These are phyloP conservation scores for Eupithecia tripunctaria DNA, from an alignment of 2,888 invertebrate species.

Conservation along the genomic window DNA sequence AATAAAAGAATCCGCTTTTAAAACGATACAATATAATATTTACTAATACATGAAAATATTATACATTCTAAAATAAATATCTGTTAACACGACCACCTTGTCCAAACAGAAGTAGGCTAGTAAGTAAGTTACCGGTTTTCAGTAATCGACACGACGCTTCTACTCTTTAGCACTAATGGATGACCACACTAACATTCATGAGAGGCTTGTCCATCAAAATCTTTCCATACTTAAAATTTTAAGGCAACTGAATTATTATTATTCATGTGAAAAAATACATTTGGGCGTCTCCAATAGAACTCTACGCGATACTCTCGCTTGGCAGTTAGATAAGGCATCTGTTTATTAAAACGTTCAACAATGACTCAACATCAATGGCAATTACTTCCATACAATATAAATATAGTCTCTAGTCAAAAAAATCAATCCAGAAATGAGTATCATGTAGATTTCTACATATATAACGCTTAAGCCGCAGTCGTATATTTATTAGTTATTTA, in stretches of 20 bases:
- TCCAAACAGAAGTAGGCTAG: conserved; percentile 25
- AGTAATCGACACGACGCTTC: conserved; percentile 40
- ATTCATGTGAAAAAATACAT: conserved; percentile 49
- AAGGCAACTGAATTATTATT: conserved; percentile 45
- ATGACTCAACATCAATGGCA: conserved; percentile 41
- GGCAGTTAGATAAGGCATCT: conserved; percentile 29
- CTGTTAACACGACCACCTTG: conserved; percentile 60
- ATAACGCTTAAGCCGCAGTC: conserved; percentile 49
- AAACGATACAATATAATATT: conserved; percentile 59
- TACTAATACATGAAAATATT: conserved; percentile 65
- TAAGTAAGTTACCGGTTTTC: conserved; percentile 14
- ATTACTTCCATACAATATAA: conserved; percentile 44
- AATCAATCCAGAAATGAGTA: conserved; percentile 48
- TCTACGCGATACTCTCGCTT: conserved; percentile 53
- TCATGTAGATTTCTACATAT: conserved; percentile 55
- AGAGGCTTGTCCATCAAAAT: conserved; percentile 66
- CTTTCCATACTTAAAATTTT: conserved; percentile 44
- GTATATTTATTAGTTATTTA: conserved; percentile 31
- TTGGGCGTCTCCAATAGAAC: conserved; percentile 51
- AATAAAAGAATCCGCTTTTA: conserved; percentile 65
- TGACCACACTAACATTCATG: conserved; percentile 67
- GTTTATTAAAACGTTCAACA: conserved; percentile 33
- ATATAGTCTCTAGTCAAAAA: conserved; percentile 42
- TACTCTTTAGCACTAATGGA: conserved; percentile 51
- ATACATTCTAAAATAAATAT: conserved; percentile 58